Evolutionary conservation across 2,888 invertebrate species (phyloP), one percentile per base, ranked within the genome.

Genomic region (Lagria hirta): DNA sequence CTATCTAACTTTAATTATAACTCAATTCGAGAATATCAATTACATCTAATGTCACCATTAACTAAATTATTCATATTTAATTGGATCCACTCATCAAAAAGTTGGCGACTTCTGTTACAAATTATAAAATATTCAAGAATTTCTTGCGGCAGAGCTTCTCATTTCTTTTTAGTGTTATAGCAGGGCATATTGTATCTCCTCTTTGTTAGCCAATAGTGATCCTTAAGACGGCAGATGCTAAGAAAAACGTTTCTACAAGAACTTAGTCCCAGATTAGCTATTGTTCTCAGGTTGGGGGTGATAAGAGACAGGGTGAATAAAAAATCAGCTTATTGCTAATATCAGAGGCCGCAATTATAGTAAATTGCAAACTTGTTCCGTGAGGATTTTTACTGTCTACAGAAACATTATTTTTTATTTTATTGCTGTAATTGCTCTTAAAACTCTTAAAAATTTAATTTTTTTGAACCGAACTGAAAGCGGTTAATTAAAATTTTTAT

Each of bases 251-350:
- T 33, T 38, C 37, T 24, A 27, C 48, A 46, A 54, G 52, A 55
- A 54, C 51, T 54, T 48, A 55, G 56, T 57, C 60, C 58, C 58
- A 65, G 68, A 69, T 70, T 70, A 69, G 66, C 69, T 64, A 69
- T 71, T 71, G 69, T 70, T 70, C 65, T 64, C 65, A 61, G 60
- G 61, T 62, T 62, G 51, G 62, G 61, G 65, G 68, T 65, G 69
- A 71, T 70, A 70, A 70, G 69, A 64, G 60, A 53, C 65, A 62
- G 72, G 71, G 71, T 72, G 72, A 71, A 72, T 72, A 72, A 72
- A 72, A 72, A 72, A 72, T 72, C 71, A 70, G 71, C 72, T 72
- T 71, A 72, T 71, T 72, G 70, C 71, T 71, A 71, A 71, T 72
- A 72, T 72, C 68, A 62, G 64, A 42, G 61, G 23, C 69, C 69